A percentile compares a stretch with the other conserved stretches of the same genome.
These are phyloP conservation scores for Cryptoprocta ferox DNA, from an alignment of 2,797 vertebrate species.

Conservation along the genomic window DNA sequence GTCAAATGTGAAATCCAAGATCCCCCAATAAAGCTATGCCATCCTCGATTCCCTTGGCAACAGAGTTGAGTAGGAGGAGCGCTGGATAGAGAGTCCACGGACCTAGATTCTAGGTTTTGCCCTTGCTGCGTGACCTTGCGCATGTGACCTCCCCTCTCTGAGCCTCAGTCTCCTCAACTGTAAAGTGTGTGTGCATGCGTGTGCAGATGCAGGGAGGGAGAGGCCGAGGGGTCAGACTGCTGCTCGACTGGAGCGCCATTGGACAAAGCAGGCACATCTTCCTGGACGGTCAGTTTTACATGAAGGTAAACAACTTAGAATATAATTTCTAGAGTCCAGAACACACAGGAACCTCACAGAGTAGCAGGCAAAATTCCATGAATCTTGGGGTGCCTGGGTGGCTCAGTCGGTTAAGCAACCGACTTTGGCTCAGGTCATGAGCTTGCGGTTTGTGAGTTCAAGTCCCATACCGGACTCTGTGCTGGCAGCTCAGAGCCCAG, in stretches of 20 bases:
- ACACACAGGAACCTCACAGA: neutral
- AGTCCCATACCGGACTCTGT: too few species aligned
- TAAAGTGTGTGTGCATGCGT: neutral
- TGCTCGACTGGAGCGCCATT: accelerated
- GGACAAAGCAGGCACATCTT: neutral
- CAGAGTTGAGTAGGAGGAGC: neutral
- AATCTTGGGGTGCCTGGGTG: neutral
- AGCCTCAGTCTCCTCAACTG: neutral
- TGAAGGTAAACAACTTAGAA: neutral
- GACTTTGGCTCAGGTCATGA: too few species aligned
- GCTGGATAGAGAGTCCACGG: neutral
- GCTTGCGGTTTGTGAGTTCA: too few species aligned
- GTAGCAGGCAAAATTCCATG: neutral
- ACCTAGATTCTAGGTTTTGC: neutral
- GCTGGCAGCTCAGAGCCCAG: too few species aligned
- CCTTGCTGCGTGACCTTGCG: neutral
- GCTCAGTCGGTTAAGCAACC: too few species aligned
- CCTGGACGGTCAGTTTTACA: neutral
- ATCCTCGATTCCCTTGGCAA: neutral
- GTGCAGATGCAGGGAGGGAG: neutral
- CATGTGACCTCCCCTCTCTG: neutral
- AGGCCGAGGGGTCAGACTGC: neutral
- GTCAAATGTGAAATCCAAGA: neutral
- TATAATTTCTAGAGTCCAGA: neutral
- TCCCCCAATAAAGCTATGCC: neutral